Conservation (phyloP, 2,797 vertebrate species). For the Balearica regulorum region DNA sequence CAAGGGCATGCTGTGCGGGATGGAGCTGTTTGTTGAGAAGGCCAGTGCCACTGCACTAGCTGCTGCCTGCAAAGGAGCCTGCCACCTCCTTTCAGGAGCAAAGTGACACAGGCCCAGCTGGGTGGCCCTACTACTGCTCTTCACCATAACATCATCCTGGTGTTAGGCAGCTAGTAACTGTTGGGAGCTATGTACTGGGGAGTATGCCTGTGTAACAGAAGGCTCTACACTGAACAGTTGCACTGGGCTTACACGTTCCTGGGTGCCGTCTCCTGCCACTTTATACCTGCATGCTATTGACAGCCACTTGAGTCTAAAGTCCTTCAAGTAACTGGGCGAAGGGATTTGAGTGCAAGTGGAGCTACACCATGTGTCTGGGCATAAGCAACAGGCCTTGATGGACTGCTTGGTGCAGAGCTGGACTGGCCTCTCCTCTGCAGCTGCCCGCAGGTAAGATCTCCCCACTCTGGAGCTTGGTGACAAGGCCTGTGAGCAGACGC, state of each 20-base stretch:
- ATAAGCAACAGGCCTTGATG: background rate
- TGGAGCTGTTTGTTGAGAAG: background rate
- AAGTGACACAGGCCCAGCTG: background rate
- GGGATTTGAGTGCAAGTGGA: background rate
- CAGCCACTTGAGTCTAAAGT: background rate
- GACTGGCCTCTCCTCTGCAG: background rate
- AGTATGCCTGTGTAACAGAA: background rate
- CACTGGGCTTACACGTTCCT: background rate
- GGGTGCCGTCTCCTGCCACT: background rate
- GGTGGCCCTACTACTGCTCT: background rate
- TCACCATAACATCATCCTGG: background rate
- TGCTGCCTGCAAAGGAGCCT: background rate
- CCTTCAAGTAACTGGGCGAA: background rate
- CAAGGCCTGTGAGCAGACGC: background rate
- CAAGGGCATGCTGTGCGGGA: background rate
- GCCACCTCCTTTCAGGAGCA: background rate
- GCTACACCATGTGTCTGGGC: background rate
- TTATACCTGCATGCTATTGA: background rate
- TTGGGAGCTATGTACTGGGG: accelerated
- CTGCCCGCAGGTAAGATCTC: background rate
- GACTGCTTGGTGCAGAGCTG: background rate
- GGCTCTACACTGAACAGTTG: background rate
- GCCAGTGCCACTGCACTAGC: background rate
- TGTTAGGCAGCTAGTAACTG: background rate
- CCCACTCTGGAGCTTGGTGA: background rate